These are phyloP conservation scores for Echeneis naucrates DNA, from an alignment of 2,797 vertebrate genomes.

Conservation along the genomic window DNA sequence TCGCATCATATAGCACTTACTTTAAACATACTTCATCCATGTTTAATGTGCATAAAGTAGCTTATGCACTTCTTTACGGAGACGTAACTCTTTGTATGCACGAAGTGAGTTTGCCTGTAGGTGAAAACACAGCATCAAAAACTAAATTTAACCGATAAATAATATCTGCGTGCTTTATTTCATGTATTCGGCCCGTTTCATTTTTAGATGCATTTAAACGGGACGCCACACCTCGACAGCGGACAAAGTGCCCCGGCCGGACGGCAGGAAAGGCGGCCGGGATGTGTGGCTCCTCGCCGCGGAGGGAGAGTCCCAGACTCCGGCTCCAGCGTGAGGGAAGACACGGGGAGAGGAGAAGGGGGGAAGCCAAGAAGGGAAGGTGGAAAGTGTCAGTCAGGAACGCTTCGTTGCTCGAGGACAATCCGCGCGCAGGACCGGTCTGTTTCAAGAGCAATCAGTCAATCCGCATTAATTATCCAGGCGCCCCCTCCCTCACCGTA, in stretches of 20 bases:
- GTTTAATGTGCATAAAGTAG: conserved; percentile 50
- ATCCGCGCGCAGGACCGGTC: conserved; percentile 87
- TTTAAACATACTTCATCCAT: conserved; percentile 30
- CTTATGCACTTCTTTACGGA: conserved; percentile 20
- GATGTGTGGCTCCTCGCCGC: conserved; percentile 27
- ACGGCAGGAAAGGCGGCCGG: conserved; percentile 9
- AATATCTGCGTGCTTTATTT: background rate
- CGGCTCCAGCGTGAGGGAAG: conserved; percentile 20
- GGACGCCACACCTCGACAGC: background rate
- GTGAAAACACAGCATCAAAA: too few species aligned
- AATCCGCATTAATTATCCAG: conserved; percentile 91
- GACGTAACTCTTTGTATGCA: conserved; percentile 21
- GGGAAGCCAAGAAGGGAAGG: conserved; percentile 65
- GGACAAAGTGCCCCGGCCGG: background rate
- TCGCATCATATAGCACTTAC: conserved; percentile 20
- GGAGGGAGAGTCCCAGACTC: conserved; percentile 19
- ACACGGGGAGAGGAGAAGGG: background rate
- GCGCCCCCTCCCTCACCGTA: conserved; percentile 48
- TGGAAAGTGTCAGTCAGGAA: conserved; percentile 85
- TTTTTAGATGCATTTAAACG: background rate
- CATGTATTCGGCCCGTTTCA: background rate
- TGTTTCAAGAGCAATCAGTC: conserved; percentile 92
- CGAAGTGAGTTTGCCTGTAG: conserved; percentile 17
- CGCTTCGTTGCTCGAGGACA: conserved; percentile 86
- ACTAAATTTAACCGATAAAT: background rate